phyloP scores from a whole-genome alignment of 1,140 invertebrate genomes.

The Hydropsyche tenuis region DNA sequence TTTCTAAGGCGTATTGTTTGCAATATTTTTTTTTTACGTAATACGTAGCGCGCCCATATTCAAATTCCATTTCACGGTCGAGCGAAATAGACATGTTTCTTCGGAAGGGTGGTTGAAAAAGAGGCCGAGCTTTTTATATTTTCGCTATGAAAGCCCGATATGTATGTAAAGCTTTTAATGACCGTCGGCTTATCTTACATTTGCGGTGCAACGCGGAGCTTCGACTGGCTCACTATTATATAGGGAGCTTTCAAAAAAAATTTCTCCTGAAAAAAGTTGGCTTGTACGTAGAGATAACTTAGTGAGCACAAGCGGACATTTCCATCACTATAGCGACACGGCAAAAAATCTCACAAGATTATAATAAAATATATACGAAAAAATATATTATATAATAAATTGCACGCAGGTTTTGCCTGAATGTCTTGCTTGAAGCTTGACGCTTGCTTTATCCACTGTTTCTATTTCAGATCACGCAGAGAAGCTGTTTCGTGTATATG shows the following conservation, averaged over 20 bases:
- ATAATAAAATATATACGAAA: conserved; percentile 2
- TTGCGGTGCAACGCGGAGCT: too few species aligned
- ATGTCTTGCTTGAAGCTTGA: conserved; percentile 15
- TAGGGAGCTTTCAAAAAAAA: too few species aligned
- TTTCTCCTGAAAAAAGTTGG: too few species aligned
- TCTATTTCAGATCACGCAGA: conserved; percentile 25
- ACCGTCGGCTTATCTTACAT: too few species aligned
- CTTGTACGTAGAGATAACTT: neutral
- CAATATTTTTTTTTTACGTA: neutral
- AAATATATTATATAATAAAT: neutral
- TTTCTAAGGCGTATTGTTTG: neutral
- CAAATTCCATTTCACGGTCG: conserved; percentile 25
- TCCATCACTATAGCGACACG: neutral
- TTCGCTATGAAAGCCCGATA: neutral
- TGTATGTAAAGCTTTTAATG: conserved; percentile 5
- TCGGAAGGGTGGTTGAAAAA: neutral
- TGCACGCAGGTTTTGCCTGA: conserved; percentile 7
- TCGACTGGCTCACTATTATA: too few species aligned
- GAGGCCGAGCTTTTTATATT: neutral
- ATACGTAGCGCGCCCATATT: neutral
- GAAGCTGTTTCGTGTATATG: neutral
- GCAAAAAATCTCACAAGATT: neutral
- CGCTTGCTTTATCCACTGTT: conserved; percentile 9
- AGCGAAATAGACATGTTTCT: conserved; percentile 17
- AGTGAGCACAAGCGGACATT: neutral